Percentiles rank a stretch among this genome's conserved stretches.
Evolutionary conservation across 2,888 invertebrate genomes (phyloP).

Genomic region (Agonopterix subpropinquella): DNA sequence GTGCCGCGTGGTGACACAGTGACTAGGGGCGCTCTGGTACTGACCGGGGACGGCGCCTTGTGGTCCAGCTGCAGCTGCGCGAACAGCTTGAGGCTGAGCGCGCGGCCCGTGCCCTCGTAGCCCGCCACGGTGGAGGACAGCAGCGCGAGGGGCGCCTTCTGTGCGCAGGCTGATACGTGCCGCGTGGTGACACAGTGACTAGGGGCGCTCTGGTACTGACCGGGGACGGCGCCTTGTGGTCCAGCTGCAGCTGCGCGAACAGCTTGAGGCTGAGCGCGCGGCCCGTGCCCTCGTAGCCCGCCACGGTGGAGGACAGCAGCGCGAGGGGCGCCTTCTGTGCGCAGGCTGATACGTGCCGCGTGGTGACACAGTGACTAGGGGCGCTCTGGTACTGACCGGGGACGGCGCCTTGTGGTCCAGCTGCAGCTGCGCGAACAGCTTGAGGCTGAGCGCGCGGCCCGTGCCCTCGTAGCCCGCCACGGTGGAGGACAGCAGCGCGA

Average conservation of each 20-base stretch:
- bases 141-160: slow-evolving; percentile 94
- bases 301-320: slow-evolving; percentile 97
- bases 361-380: too few species aligned
- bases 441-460: too few species aligned
- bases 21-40: too few species aligned
- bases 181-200: too few species aligned
- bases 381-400: too few species aligned
- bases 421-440: too few species aligned
- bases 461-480: too few species aligned
- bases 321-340: slow-evolving; percentile 94
- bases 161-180: slow-evolving; percentile 89
- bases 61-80: slow-evolving; percentile 85
- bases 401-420: too few species aligned
- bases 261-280: slow-evolving; percentile 96
- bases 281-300: slow-evolving; percentile 99
- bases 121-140: slow-evolving; percentile 98
- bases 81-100: slow-evolving; percentile 94
- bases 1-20: too few species aligned
- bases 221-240: slow-evolving; percentile 76
- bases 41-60: slow-evolving; percentile 77
- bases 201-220: too few species aligned
- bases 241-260: slow-evolving; percentile 87
- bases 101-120: slow-evolving; percentile 98
- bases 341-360: slow-evolving; percentile 88
- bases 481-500: too few species aligned